Evolutionary conservation across 2,888 invertebrate genomes (phyloP), one percentile per base, ranked within the genome.

Genomic region (Scotopteryx bipunctaria): DNA sequence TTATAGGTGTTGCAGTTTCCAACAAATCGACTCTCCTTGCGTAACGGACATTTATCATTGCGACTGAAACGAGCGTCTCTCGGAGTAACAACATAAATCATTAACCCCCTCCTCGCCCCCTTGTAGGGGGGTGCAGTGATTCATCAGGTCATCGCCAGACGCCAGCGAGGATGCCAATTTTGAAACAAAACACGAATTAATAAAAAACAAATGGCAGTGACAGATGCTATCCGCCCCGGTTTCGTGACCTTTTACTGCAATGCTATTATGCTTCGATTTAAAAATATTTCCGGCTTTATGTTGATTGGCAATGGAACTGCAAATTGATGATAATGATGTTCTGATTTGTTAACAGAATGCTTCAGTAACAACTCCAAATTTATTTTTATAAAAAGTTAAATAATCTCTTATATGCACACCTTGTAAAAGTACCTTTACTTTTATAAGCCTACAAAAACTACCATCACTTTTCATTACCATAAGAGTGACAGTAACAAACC

Each of bases 51-150:
- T 83, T 83, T 80, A 83, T 85, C 83, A 83, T 66, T 61, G 59
- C 61, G 66, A 71, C 66, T 78, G 76, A 75, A 79, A 70, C 71
- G 73, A 73, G 60, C 72, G 71, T 78, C 78, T 78, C 73, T 67
- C 64, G 14, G 62, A 68, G 71, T 74, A 75, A 69, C 71, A 71
- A 79, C 78, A 85, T 85, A 82, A 83, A 85, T 85, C 84, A 85
- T 82, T 77, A 71, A 70, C 63, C 66, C 69, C 61, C 64, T 52
- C n/a, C n/a, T 23, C 47, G 42, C 51, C 61, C 68, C 67, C 66
- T 41, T 41, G 23, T 3, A n/a, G 9, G 44, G 48, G 42, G 38
- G 29, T 50, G 23, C 61, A 40, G 47, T 63, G 77, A 78, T 77
- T 78, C 78, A 78, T 76, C 72, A 67, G 71, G 66, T 66, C 72